A percentile compares a stretch with the other conserved stretches of the same genome.
Conservation (phyloP, 2,797 vertebrate species). For the Benthosema pterotum region DNA sequence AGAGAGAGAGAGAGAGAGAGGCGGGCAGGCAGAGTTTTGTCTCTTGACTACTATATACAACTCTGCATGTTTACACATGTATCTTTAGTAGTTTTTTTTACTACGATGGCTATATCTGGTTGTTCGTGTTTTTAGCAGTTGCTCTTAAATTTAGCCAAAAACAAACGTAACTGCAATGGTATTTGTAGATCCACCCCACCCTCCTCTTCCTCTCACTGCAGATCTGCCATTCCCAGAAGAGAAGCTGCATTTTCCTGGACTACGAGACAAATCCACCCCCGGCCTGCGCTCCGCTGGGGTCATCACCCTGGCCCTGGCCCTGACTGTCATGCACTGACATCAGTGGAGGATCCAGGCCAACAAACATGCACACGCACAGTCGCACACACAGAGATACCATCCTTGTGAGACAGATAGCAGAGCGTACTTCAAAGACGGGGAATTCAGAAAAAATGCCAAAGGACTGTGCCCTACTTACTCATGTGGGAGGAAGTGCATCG, state of each 20-base stretch:
- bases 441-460: background rate
- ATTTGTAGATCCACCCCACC: no score
- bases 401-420: background rate
- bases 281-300: constrained; percentile 13
- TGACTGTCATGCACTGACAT: constrained; percentile 26
- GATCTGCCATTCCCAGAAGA: background rate
- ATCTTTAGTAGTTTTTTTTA: no score
- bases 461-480: background rate
- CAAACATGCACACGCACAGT: constrained; percentile 1
- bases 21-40: background rate
- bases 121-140: no score
- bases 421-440: background rate
- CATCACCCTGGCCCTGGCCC: constrained; percentile 17
- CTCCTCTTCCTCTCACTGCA: background rate
- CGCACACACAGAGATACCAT: constrained; percentile 2
- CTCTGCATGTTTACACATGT: no score
- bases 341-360: constrained; percentile 8
- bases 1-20: background rate
- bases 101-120: no score
- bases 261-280: constrained; percentile 19
- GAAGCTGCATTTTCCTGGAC: constrained; percentile 3
- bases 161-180: no score
- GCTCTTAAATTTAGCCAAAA: no score
- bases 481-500: no score
- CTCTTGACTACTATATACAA: no score